phyloP scores from a whole-genome alignment of 2,113 vertebrate species.

The Clarias macrocephalus region DNA sequence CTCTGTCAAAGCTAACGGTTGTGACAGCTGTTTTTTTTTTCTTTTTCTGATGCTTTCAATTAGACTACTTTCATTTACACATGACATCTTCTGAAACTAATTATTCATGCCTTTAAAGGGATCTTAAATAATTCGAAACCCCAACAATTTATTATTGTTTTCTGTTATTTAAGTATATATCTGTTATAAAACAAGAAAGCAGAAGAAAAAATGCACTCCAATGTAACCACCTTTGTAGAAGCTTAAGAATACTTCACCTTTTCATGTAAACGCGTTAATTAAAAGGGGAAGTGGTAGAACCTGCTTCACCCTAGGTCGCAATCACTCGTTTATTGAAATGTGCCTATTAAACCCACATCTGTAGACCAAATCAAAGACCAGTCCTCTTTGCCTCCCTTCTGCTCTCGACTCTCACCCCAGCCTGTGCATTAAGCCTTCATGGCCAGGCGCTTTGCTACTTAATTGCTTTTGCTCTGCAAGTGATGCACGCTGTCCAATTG shows the following conservation, averaged over 20 bases:
- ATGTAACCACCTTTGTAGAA: background rate
- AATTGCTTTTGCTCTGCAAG: constrained; percentile 63
- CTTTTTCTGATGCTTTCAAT: background rate
- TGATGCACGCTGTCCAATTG: constrained; percentile 64
- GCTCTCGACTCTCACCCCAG: constrained; percentile 28
- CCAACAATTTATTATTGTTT: too few species aligned
- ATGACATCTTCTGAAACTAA: background rate
- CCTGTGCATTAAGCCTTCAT: constrained; percentile 38
- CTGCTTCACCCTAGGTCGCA: constrained; percentile 58
- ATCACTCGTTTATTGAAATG: constrained; percentile 64
- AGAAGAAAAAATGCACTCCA: background rate
- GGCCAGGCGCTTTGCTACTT: constrained; percentile 53
- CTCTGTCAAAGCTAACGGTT: background rate
- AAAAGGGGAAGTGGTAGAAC: constrained; percentile 59
- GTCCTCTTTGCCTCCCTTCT: background rate
- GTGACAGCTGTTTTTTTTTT: background rate
- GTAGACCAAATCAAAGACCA: constrained; percentile 37
- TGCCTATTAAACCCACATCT: constrained; percentile 63
- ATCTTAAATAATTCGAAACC: background rate
- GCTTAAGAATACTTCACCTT: constrained; percentile 14
- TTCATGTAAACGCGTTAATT: constrained; percentile 60
- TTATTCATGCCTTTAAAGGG: background rate
- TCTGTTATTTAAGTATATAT: too few species aligned
- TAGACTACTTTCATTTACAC: background rate
- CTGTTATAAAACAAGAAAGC: background rate